Conservation (phyloP, 2,888 invertebrate genomes). For the Drosophila formosana region DNA sequence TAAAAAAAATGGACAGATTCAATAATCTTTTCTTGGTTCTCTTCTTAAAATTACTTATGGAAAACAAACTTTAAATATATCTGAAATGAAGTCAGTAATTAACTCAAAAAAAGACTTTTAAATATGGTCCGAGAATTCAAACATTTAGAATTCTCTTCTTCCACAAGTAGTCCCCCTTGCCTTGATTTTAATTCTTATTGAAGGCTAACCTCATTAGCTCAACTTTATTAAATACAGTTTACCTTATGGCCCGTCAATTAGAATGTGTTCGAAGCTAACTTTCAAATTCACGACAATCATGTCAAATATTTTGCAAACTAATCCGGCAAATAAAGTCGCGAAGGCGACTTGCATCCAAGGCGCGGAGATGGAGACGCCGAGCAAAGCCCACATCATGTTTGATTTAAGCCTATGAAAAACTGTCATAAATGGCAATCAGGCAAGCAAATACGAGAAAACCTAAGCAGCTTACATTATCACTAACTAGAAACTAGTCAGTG, state of each 20-base stretch:
- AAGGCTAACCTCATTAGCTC: slow-evolving; percentile 1
- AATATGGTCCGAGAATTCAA: too few relatives aligned
- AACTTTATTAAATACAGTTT: not conserved
- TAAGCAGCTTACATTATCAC: slow-evolving; percentile 55
- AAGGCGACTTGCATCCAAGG: not conserved
- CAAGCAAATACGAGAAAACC: slow-evolving; percentile 44
- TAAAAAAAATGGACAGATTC: not conserved
- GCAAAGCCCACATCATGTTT: slow-evolving; percentile 38
- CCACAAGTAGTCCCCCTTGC: not conserved
- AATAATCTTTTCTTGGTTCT: too few relatives aligned
- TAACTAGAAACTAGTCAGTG: slow-evolving; percentile 15
- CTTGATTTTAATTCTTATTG: not conserved
- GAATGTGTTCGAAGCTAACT: slow-evolving; percentile 22
- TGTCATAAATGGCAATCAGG: slow-evolving; percentile 54
- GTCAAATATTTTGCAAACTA: slow-evolving; percentile 32
- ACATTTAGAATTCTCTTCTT: too few relatives aligned
- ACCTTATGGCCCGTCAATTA: slow-evolving; percentile 15
- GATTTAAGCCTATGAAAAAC: slow-evolving; percentile 30
- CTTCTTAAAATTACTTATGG: too few relatives aligned
- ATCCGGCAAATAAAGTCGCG: slow-evolving; percentile 30
- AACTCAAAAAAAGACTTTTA: too few relatives aligned
- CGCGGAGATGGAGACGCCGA: not conserved
- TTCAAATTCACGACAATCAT: slow-evolving; percentile 30
- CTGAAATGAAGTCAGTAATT: too few relatives aligned
- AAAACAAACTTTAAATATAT: too few relatives aligned